These are phyloP conservation scores for Circaetus cinerascens DNA, from an alignment of 2,113 vertebrate species.

Conservation along the genomic window DNA sequence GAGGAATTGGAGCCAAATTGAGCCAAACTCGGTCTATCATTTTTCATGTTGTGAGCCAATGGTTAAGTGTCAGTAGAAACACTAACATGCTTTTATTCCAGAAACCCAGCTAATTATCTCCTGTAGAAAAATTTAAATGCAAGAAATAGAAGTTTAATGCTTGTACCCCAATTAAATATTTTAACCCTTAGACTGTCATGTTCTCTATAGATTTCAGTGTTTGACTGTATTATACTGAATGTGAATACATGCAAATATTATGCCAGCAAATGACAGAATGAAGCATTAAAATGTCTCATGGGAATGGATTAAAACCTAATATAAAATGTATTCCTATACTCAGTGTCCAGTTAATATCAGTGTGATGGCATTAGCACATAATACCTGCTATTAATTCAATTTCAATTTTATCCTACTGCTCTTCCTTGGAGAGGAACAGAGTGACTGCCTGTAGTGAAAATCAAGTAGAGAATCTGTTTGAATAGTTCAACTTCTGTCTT, in stretches of 20 bases:
- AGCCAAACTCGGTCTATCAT: neutral
- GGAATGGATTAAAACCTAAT: neutral
- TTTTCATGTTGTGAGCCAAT: neutral
- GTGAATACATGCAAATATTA: neutral
- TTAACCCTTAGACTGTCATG: neutral
- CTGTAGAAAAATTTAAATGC: neutral
- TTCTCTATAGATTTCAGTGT: neutral
- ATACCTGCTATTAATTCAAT: constrained; percentile 4
- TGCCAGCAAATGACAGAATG: neutral
- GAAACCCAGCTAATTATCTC: neutral
- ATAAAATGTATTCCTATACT: neutral
- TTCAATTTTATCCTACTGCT: neutral
- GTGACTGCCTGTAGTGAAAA: neutral
- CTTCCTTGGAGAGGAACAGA: neutral
- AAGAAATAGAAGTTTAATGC: neutral
- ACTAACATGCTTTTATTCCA: neutral
- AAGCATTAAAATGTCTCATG: neutral
- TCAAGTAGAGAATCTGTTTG: neutral
- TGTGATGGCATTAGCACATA: constrained; percentile 4
- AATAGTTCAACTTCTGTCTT: neutral
- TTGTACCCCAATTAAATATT: neutral
- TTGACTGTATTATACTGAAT: neutral
- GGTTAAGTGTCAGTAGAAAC: neutral
- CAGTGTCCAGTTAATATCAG: neutral
- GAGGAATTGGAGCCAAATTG: neutral